These are phyloP conservation scores for roundworm (Caenorhabditis elegans) DNA, from an alignment of 1,140 invertebrate species.

Conservation along the genomic window DNA sequence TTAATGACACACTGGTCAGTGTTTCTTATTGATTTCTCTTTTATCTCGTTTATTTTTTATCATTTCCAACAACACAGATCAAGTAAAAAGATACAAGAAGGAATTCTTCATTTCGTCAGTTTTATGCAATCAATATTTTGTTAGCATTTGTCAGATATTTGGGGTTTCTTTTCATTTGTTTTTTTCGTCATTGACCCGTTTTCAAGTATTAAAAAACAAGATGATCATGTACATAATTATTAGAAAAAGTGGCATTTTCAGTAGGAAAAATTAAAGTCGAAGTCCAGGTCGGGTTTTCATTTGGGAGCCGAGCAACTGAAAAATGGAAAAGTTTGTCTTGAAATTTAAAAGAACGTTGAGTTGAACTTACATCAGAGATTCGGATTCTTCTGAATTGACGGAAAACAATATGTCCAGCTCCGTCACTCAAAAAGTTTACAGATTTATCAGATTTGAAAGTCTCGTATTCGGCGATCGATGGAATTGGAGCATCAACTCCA, in stretches of 20 bases:
- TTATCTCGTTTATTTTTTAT: not conserved
- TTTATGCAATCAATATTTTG: not conserved
- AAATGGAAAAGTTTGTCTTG: not conserved
- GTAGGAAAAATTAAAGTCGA: not conserved
- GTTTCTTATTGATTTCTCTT: too few relatives aligned
- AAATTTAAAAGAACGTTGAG: not conserved
- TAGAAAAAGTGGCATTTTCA: too few relatives aligned
- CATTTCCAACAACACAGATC: not conserved
- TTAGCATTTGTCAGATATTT: not conserved
- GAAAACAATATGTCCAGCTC: slow-evolving; percentile 9
- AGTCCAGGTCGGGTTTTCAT: not conserved
- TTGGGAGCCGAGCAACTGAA: slow-evolving; percentile 18
- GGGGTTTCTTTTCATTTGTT: not conserved
- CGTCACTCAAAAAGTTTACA: slow-evolving; percentile 19
- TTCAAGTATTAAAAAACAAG: too few relatives aligned
- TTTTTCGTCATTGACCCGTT: not conserved
- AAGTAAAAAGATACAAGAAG: not conserved
- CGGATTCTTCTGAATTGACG: slow-evolving; percentile 31
- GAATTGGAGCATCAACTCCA: slow-evolving; percentile 26
- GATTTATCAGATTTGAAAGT: slow-evolving; percentile 15
- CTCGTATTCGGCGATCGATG: slow-evolving; percentile 30
- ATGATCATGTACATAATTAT: not conserved
- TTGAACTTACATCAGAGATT: not conserved
- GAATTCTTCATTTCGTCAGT: slow-evolving; percentile 11
- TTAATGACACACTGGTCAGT: not conserved